Evolutionary conservation across 2,113 vertebrate genomes (phyloP), one percentile per base, ranked within the genome.

Genomic region (Phyllostomus discolor): DNA sequence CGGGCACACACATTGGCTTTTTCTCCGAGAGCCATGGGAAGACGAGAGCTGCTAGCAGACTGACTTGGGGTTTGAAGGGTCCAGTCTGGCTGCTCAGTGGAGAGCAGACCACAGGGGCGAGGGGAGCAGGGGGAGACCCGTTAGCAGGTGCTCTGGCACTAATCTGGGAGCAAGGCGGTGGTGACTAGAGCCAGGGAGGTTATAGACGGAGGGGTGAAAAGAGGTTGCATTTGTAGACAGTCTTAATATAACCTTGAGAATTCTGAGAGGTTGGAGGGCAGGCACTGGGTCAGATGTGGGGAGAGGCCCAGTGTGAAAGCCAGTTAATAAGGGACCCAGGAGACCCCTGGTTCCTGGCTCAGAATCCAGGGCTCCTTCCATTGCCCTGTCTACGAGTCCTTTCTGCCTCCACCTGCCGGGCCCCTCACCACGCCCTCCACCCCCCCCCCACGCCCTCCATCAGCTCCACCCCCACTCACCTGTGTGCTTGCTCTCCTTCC

Each of bases 401-500:
- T 5, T 62, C 11, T 33, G 19, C 28, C 17, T 7, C 2, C 2
- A 52, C 12, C 22, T 6, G 0, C 24, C 0, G 7, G 50, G 17
- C 57, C 22, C 86, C 20, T 11, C 0, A 2, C 41, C 67, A 57
- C 11, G 24, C 43, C 38, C 64, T 2, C 9, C 57, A 57, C 15
- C 33, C 19, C 10, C 11, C 14, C 14, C 46, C 38, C 38, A 41
- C 38, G 4, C 38, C 38, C 38, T 41, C 38, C 38, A 41, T 41
- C 38, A 41, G 38, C 19, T 8, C 11, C 17, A 0, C 5, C 3
- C n/a, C 79, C 15, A 20, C 64, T 96, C 41, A 1, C 57, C 57
- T 48, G 0, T 2, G 16, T 31, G 43, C 31, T 14, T 0, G 1
- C 15, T 14, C 1, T 94, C 43, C 31, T 97, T 90, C 75, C 35